A percentile compares a stretch with the other conserved stretches of the same genome.
These are phyloP conservation scores for Cynaeus angustus DNA, from an alignment of 2,888 invertebrate genomes.

Conservation along the genomic window DNA sequence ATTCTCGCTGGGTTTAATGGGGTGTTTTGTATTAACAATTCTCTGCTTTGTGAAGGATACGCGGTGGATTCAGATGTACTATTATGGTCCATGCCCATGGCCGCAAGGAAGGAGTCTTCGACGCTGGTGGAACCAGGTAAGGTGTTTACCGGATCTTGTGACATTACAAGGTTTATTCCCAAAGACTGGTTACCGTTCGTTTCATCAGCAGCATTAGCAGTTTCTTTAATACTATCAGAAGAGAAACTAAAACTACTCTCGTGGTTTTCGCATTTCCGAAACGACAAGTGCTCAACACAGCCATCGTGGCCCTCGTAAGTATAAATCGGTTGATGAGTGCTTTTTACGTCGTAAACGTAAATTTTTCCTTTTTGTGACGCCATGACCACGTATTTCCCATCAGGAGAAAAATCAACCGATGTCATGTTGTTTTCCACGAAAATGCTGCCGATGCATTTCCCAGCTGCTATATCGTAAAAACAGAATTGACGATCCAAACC, in stretches of 20 bases:
- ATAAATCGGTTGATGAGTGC: constrained; percentile 72
- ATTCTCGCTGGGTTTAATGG: constrained; percentile 20
- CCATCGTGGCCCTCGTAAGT: constrained; percentile 73
- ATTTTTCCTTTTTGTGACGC: constrained; percentile 75
- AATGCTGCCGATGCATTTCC: constrained; percentile 65
- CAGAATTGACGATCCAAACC: constrained; percentile 76
- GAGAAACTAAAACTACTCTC: constrained; percentile 31
- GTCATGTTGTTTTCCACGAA: constrained; percentile 65
- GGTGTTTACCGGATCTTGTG: background rate
- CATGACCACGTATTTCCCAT: constrained; percentile 73
- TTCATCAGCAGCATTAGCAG: background rate
- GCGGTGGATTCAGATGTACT: constrained; percentile 11
- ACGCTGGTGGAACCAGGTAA: constrained; percentile 29
- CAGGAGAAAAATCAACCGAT: constrained; percentile 65
- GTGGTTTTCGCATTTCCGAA: constrained; percentile 65
- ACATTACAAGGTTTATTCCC: background rate
- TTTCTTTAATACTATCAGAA: constrained; percentile 14
- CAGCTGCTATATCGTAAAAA: constrained; percentile 74
- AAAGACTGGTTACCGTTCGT: constrained; percentile 11
- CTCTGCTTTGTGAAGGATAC: constrained; percentile 8
- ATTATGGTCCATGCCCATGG: constrained; percentile 59
- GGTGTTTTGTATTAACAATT: constrained; percentile 3
- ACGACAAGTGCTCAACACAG: constrained; percentile 72
- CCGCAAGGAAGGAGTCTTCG: constrained; percentile 64
- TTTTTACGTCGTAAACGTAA: constrained; percentile 75